phyloP scores from a whole-genome alignment of 2,113 vertebrate species.

The Protobothrops mucrosquamatus region DNA sequence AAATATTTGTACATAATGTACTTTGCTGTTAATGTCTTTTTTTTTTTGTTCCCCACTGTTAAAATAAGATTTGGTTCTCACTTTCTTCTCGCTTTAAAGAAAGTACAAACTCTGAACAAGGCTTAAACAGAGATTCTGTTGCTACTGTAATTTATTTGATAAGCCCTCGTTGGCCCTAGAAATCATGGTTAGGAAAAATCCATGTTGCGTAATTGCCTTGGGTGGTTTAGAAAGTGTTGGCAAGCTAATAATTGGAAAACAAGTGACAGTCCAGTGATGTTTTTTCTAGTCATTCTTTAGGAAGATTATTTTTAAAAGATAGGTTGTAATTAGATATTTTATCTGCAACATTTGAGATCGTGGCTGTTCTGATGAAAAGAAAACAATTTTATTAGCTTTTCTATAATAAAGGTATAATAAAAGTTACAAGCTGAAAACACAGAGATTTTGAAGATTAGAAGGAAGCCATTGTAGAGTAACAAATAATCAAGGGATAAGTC shows the following conservation, averaged over 20 bases:
- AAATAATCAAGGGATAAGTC: not conserved
- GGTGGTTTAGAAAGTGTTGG: not conserved
- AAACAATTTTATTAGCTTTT: not conserved
- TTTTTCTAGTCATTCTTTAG: not conserved
- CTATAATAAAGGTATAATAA: not conserved
- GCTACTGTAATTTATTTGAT: not conserved
- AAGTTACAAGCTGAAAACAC: not conserved
- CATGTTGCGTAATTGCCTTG: not conserved
- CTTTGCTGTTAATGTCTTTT: not conserved
- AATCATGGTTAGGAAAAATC: not conserved
- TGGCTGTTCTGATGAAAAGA: not conserved
- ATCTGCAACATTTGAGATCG: not conserved
- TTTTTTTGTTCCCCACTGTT: not conserved
- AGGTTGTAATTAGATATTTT: not conserved
- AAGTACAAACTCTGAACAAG: not conserved
- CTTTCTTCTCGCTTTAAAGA: not conserved
- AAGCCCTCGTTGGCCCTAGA: fast-evolving
- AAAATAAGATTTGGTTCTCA: not conserved
- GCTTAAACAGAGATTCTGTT: not conserved
- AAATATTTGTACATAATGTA: not conserved
- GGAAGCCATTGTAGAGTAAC: not conserved
- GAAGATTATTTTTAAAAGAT: not conserved
- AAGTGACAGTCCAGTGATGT: not conserved
- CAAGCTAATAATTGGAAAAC: not conserved
- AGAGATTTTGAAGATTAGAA: not conserved